Percentiles rank a stretch among this genome's conserved stretches.
These are phyloP conservation scores for Drosophila helvetica DNA, from an alignment of 2,888 invertebrate species.

Conservation along the genomic window DNA sequence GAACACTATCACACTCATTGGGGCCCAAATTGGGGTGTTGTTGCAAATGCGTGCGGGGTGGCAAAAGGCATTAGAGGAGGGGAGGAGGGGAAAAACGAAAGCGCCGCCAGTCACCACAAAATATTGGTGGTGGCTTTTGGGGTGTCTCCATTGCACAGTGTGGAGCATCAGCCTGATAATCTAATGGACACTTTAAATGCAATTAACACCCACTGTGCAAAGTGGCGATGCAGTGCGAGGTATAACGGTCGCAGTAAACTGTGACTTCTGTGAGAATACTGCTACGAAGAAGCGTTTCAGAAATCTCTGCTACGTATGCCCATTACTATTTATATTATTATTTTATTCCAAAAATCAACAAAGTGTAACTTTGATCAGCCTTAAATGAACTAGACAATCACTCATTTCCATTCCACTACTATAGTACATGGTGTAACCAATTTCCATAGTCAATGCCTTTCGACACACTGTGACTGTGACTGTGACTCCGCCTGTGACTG, in stretches of 20 bases:
- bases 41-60: slow-evolving; percentile 67
- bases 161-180: slow-evolving; percentile 24
- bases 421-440: slow-evolving; percentile 8
- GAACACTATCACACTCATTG: slow-evolving; percentile 33
- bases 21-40: slow-evolving; percentile 34
- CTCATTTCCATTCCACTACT: neutral
- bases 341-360: slow-evolving; percentile 16
- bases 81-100: slow-evolving; percentile 60
- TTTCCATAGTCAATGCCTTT: slow-evolving; percentile 36
- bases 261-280: slow-evolving; percentile 17
- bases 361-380: slow-evolving; percentile 39
- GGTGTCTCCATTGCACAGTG: slow-evolving; percentile 50
- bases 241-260: slow-evolving; percentile 27
- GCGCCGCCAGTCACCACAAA: slow-evolving; percentile 41
- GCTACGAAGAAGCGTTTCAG: neutral
- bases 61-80: slow-evolving; percentile 47
- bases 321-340: too few relatives aligned
- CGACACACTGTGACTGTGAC: slow-evolving; percentile 28
- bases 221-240: slow-evolving; percentile 10
- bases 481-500: slow-evolving; percentile 27
- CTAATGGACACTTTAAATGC: slow-evolving; percentile 30
- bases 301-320: too few relatives aligned
- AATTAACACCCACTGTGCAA: slow-evolving; percentile 27
- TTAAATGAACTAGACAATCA: slow-evolving; percentile 13
- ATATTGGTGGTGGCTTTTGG: slow-evolving; percentile 44